Evolutionary conservation across 2,113 vertebrate species (phyloP).

Genomic region (Anas platyrhynchos): DNA sequence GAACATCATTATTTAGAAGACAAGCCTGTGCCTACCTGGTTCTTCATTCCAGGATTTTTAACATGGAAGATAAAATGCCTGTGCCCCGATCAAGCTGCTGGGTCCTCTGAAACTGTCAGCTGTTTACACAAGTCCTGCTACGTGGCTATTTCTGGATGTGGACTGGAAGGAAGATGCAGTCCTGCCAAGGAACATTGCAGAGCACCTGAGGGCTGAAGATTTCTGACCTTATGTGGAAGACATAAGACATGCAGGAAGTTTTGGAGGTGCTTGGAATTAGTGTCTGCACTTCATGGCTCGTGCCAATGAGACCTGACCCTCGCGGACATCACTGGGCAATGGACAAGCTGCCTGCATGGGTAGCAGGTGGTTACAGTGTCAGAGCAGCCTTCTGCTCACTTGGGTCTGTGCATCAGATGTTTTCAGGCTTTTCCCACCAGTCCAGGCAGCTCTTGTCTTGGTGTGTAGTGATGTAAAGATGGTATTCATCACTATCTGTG

Average conservation of each 20-base stretch:
- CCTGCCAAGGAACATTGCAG: neutral
- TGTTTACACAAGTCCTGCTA: neutral
- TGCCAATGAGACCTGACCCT: neutral
- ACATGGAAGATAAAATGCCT: fast-evolving
- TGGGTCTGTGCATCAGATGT: neutral
- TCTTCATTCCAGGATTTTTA: neutral
- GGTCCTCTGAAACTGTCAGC: neutral
- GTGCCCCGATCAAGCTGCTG: neutral
- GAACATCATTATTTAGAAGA: neutral
- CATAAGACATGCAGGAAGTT: neutral
- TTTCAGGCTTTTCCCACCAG: neutral
- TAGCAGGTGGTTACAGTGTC: fast-evolving
- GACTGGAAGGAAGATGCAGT: neutral
- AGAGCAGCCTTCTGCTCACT: neutral
- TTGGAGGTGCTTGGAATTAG: neutral
- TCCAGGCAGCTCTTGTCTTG: neutral
- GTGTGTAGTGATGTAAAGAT: neutral
- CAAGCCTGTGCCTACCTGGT: neutral
- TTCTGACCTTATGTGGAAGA: neutral
- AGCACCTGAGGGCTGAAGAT: neutral
- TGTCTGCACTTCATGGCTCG: fast-evolving
- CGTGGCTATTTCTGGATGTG: neutral
- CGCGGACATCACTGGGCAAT: fast-evolving
- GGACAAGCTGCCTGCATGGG: neutral
- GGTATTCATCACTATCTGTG: neutral